phyloP scores from a whole-genome alignment of 2,113 vertebrate genomes.

The Sturnira hondurensis region DNA sequence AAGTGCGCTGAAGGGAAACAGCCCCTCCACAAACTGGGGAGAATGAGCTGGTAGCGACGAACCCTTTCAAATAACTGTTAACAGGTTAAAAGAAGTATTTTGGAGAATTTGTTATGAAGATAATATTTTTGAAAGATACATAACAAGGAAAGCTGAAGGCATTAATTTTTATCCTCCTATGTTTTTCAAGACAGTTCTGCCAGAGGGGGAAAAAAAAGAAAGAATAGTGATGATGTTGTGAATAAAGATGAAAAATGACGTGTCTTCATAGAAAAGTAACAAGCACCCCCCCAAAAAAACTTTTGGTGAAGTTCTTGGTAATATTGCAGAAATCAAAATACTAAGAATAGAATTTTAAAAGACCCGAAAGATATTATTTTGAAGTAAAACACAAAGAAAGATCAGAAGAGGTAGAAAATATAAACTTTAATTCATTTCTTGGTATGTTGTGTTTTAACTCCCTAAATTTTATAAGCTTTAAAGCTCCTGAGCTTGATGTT shows the following conservation, averaged over 20 bases:
- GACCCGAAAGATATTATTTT: not conserved
- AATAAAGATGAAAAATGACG: not conserved
- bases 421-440: not conserved
- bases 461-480: not conserved
- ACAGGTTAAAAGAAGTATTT: not conserved
- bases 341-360: not conserved
- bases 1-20: not conserved
- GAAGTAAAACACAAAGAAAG: constrained; percentile 7
- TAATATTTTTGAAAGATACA: not conserved
- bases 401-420: not conserved
- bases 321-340: not conserved
- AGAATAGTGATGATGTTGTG: not conserved
- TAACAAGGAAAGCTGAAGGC: not conserved
- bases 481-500: constrained; percentile 1
- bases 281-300: not conserved
- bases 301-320: not conserved
- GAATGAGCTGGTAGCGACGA: not conserved
- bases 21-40: not conserved
- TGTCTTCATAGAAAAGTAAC: not conserved
- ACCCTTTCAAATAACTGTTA: not conserved
- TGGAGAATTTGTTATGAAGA: not conserved
- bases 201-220: not conserved
- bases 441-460: not conserved
- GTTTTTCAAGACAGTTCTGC: not conserved
- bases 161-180: not conserved